Base-by-base conservation (phyloP, 2,113 vertebrate species). In the Nymphicus hollandicus region DNA sequence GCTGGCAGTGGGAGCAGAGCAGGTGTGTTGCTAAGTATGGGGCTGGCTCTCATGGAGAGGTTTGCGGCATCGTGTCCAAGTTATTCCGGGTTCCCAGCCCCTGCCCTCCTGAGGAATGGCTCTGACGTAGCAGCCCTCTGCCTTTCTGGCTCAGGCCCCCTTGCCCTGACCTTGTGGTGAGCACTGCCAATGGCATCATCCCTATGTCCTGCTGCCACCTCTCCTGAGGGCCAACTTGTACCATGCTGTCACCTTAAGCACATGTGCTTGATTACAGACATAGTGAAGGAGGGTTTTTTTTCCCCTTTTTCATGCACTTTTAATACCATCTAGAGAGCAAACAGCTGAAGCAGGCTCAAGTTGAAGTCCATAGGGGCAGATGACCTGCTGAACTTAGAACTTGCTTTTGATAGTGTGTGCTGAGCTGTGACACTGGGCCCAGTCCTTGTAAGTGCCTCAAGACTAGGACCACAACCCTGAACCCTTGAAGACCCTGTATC, bases 1-100 rank as follows among this genome's bases (percentile, higher is more conserved):
- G 63, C 91, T 89, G 78, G 95, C 94, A 95, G 61, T 0, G 0
- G 64, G 65, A 89, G 78, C 52, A 49, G 91, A 95, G 92, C 94
- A 96, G 96, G 95, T 97, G 94, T 79, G 68, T 71, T 88, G 64
- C 92, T 91, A 95, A 96, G 58, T 80, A 66, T 77, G 78, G 94
- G 46, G 14, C 81, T 93, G 83, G 90, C 78, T 96, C 74, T 72
- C 1, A 8, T 55, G 43, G 28, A 93, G 87, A 89, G 63, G 41
- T 76, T 93, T 53, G 93, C 1, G 1, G 82, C 64, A 55, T 55
- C 0, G 3, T 7, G 1, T 83, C 91, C 81, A 69, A 91, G 70
- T 92, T 96, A 91, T 95, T 96, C 84, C 69, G 83, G 70, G 78
- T 84, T 88, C 66, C 61, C 0, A 0, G 46, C 33, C 90, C n/a